Base-by-base conservation (phyloP, 2,113 vertebrate genomes). In the Rhea pennata region DNA sequence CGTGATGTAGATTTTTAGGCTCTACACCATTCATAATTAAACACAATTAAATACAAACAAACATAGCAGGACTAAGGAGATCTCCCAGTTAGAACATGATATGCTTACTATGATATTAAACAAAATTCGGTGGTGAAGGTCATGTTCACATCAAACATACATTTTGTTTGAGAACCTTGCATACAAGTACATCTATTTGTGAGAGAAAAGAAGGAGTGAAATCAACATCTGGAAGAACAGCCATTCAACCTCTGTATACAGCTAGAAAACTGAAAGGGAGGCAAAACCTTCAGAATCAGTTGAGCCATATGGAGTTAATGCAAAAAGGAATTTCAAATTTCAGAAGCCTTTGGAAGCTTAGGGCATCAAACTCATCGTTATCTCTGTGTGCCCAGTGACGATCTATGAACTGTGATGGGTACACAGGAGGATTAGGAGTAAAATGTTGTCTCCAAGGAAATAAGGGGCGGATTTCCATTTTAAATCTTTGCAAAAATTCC, bases 181-280 rank as follows among this genome's bases (percentile, higher is more conserved):
- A 39, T 1, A 66, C 13, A 48, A 39, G 6, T 89, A 53, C 15
- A 74, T 48, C 50, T 62, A 40, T 40, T 81, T 66, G 9, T n/a
- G 36, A 59, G 46, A 92, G 10, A 42, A 81, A 92, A 50, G 3
- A 36, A 4, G 7, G 9, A 56, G 75, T 53, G 22, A 91, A 81
- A 84, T 69, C 53, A 84, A 9, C 3, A 40, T n/a, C 15, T 6
- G 27, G 42, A n/a, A 69, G 58, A 91, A 87, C 4, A 76, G 21
- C 36, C 89, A 69, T 93, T 90, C 10, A 7, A 87, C 64, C 8
- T 54, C 46, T 7, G 5, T 2, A 46, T 72, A 89, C 78, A 87
- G 20, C 2, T 0, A 4, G 6, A 67, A 79, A 78, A 21, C 10
- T 4, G 14, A 84, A 93, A 82, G 0, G 0, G 10, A 7, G 5